These are phyloP conservation scores for Phengaris alcon DNA, from an alignment of 2,888 invertebrate species.

Conservation along the genomic window DNA sequence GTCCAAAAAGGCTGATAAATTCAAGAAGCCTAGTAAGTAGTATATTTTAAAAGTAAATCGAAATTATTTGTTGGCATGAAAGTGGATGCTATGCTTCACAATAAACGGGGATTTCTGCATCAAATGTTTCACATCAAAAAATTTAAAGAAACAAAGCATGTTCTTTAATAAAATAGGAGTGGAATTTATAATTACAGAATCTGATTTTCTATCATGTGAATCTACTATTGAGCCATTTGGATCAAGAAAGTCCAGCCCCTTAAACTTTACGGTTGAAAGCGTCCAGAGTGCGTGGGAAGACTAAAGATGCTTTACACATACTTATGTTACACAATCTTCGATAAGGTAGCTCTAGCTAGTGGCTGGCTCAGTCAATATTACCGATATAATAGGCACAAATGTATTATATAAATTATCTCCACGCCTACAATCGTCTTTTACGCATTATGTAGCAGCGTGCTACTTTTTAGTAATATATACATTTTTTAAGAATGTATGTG, in stretches of 20 bases:
- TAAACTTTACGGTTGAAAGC: constrained; percentile 68
- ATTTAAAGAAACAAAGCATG: not conserved
- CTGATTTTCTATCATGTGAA: constrained; percentile 15
- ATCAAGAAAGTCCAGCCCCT: constrained; percentile 70
- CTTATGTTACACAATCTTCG: constrained; percentile 74
- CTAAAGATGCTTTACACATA: constrained; percentile 62
- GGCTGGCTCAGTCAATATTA: constrained; percentile 43
- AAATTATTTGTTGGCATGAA: not conserved
- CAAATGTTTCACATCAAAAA: not conserved
- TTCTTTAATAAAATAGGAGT: not conserved
- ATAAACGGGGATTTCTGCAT: not conserved
- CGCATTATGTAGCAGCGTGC: not conserved
- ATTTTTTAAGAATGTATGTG: too few species aligned
- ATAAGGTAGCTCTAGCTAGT: constrained; percentile 46
- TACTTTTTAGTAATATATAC: not conserved
- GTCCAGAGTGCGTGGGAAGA: constrained; percentile 72
- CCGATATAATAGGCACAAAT: constrained; percentile 35
- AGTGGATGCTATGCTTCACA: not conserved
- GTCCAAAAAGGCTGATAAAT: too few species aligned
- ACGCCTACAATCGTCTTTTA: not conserved
- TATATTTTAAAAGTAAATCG: too few species aligned
- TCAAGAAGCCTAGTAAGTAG: too few species aligned
- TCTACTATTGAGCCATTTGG: constrained; percentile 46
- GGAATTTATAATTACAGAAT: constrained; percentile 2
- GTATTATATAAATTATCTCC: constrained; percentile 26